phyloP scores from a whole-genome alignment of 2,797 vertebrate species.

The Arctocebus calabarensis region DNA sequence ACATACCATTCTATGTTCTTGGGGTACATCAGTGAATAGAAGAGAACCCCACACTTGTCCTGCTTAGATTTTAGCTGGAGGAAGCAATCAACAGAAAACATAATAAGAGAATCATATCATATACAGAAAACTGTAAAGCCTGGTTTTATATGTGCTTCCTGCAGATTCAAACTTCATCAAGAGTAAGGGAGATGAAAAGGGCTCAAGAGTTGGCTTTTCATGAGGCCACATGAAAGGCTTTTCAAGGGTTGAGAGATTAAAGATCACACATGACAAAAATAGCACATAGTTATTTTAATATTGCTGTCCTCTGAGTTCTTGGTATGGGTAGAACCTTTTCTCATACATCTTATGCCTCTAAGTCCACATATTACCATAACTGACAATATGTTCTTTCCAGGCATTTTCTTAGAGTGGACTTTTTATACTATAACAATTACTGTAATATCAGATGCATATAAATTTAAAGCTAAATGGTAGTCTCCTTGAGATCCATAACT shows the following conservation, averaged over 20 bases:
- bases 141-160: background rate
- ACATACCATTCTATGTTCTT: background rate
- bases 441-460: background rate
- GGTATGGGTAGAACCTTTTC: background rate
- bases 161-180: background rate
- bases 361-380: background rate
- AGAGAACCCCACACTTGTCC: background rate
- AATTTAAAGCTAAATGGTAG: background rate
- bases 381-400: background rate
- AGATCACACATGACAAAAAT: background rate
- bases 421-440: background rate
- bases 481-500: background rate
- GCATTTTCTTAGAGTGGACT: background rate
- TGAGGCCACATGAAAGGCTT: background rate
- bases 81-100: background rate
- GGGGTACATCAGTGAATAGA: background rate
- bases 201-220: background rate
- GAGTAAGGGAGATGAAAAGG: background rate
- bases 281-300: background rate
- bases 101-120: background rate
- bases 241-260: background rate
- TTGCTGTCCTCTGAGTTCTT: background rate
- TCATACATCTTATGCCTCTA: background rate
- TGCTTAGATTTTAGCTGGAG: background rate
- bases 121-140: background rate